These are phyloP conservation scores for Elachura formosa DNA, from an alignment of 2,113 vertebrate species.

Conservation along the genomic window DNA sequence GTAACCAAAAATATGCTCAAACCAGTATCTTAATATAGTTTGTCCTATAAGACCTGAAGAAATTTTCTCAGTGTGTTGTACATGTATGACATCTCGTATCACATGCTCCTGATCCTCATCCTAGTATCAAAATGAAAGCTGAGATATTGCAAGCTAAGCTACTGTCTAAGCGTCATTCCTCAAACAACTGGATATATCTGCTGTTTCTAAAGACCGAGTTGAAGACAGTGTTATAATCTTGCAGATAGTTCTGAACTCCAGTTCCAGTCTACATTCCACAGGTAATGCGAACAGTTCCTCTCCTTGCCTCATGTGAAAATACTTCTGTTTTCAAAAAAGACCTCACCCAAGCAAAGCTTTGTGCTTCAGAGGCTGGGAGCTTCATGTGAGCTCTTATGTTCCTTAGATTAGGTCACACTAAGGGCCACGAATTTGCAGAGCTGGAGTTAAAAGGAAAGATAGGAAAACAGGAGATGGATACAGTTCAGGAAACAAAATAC, in stretches of 20 bases:
- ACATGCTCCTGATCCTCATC: accelerated
- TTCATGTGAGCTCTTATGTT: not conserved
- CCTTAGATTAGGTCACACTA: not conserved
- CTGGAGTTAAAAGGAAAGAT: not conserved
- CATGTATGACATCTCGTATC: not conserved
- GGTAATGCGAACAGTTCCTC: not conserved
- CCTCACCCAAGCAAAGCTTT: not conserved
- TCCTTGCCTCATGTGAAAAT: too few relatives aligned
- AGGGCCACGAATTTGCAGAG: not conserved
- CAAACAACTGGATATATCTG: not conserved
- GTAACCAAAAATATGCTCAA: not conserved
- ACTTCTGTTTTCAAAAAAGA: not conserved
- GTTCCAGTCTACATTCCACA: not conserved
- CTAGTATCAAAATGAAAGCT: not conserved
- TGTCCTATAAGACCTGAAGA: not conserved
- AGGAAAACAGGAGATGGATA: not conserved
- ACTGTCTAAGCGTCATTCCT: not conserved
- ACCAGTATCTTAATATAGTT: not conserved
- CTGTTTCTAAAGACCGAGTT: not conserved
- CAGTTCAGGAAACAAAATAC: not conserved
- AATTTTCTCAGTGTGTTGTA: not conserved
- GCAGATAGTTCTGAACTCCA: not conserved
- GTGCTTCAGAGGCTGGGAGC: not conserved
- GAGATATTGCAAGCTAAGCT: not conserved
- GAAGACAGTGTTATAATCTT: not conserved